Conservation (phyloP, 2,113 vertebrate genomes). For the Lipophrys pholis region DNA sequence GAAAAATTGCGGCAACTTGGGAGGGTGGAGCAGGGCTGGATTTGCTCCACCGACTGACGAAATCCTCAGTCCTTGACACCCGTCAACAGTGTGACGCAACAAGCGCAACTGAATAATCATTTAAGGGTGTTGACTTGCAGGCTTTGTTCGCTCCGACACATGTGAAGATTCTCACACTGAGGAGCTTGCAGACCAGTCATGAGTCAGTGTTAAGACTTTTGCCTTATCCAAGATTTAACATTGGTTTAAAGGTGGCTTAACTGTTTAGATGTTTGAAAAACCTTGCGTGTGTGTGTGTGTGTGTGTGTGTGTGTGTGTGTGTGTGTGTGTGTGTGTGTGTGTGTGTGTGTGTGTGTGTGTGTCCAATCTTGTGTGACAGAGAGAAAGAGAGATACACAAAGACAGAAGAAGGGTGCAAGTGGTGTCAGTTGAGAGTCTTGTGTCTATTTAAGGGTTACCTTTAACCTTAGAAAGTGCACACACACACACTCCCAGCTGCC, state of each 20-base stretch:
- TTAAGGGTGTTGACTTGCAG: conserved; percentile 26
- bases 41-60: no score
- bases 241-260: conserved; percentile 13
- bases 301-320: background rate
- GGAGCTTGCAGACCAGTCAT: conserved; percentile 1
- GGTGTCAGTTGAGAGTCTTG: conserved; percentile 51
- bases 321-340: background rate
- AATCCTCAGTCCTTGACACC: no score
- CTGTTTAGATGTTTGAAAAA: conserved; percentile 29
- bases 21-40: no score
- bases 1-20: no score
- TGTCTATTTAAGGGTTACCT: conserved; percentile 70
- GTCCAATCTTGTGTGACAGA: background rate
- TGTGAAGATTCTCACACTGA: background rate
- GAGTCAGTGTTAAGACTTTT: conserved; percentile 38
- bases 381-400: conserved; percentile 3
- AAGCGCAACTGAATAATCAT: background rate
- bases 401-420: conserved; percentile 1
- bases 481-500: conserved; percentile 17
- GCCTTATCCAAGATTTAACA: conserved; percentile 46
- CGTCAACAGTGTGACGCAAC: background rate
- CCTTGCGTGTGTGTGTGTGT: background rate
- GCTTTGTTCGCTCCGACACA: background rate
- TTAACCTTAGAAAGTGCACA: conserved; percentile 51
- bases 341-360: background rate